Base-by-base conservation (phyloP, 2,113 vertebrate genomes). In the Asarcornis scutulata region DNA sequence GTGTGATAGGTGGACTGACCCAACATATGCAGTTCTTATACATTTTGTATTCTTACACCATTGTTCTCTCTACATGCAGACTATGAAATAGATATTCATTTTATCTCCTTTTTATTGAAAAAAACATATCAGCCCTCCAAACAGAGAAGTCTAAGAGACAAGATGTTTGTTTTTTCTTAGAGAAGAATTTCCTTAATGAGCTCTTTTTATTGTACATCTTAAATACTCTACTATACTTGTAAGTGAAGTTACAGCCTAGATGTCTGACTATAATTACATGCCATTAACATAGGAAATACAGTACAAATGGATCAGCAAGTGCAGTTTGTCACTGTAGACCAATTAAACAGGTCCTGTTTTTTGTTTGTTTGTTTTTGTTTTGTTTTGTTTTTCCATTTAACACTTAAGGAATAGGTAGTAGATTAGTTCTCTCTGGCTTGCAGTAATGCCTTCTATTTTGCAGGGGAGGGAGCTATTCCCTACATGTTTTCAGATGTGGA, bases 391-490 rank as follows among this genome's bases (percentile, higher is more conserved):
- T 87, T 78, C 11, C 56, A 18, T 68, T 52, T 59, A 44, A 50
- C n/a, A 21, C 7, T 58, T 26, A 71, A 87, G n/a, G 53, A 89
- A 34, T 21, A 25, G 3, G 29, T 68, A 3, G 17, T n/a, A 60
- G 31, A 72, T 23, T 68, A 23, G 22, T 58, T 14, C 7, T 50
- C 9, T 6, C 0, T 21, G 32, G 20, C 56, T 87, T 73, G 67
- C 50, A 73, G 96, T 63, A 97, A 67, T 97, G n/a, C 86, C 82
- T 67, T 27, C 21, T 21, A 2, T 48, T 73, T 74, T 72, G 77
- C 97, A 97, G 95, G 34, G 6, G 96, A 96, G 95, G 96, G 96
- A 94, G 95, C 97, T 91, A 38, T 97, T 97, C 59, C 88, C 97
- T 83, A 55, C 55, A 25, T 42, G 89, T 95, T 95, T 83, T 71